Evolutionary conservation across 2,888 invertebrate genomes (phyloP), one percentile per base, ranked within the genome.

Genomic region (Xylota segnis): DNA sequence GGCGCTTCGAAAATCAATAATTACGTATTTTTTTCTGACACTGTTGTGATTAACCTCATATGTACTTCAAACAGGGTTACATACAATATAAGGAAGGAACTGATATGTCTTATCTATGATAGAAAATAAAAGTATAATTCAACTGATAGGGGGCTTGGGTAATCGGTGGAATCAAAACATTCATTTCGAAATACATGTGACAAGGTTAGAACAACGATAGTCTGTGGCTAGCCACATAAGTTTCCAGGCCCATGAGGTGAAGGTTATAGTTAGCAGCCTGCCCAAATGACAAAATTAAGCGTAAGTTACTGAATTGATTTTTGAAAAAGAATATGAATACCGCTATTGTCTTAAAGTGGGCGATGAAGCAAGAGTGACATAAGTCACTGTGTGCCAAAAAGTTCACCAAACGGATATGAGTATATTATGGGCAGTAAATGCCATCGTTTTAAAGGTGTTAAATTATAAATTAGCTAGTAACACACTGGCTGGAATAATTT

Each of bases 1-100:
- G 70, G 70, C 63, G 84, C 79, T 84, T 84, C 74, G 14, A 65
- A 84, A 84, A 84, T 84, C 84, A 70, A 84, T 84, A 77, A 54
- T 32, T 14, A 45, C 77, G 56, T n/a, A 37, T 50, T 72, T 23
- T 47, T 18, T 58, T 58, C 6, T 7, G 9, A 18, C 27, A 18
- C 7, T 29, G 12, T n/a, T 45, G 43, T 43, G 43, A 43, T 43
- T 43, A 43, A 40, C 12, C 40, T 40, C 2, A 40, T n/a, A n/a
- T n/a, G n/a, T n/a, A 61, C n/a, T 43, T 16, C 7, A 63, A 29
- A 27, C 32, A 32, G 45, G 12, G 23, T 16, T 16, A 32, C 23
- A 23, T 23, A 5, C 9, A 47, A 23, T 56, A 34, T 5, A n/a
- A 12, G 18, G 29, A 58, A 43, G 9, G 12, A 43, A 61, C 61